A percentile compares a stretch with the other conserved stretches of the same genome.
Conservation (phyloP, 1,140 invertebrate species). For the Mactra quadrangularis region DNA sequence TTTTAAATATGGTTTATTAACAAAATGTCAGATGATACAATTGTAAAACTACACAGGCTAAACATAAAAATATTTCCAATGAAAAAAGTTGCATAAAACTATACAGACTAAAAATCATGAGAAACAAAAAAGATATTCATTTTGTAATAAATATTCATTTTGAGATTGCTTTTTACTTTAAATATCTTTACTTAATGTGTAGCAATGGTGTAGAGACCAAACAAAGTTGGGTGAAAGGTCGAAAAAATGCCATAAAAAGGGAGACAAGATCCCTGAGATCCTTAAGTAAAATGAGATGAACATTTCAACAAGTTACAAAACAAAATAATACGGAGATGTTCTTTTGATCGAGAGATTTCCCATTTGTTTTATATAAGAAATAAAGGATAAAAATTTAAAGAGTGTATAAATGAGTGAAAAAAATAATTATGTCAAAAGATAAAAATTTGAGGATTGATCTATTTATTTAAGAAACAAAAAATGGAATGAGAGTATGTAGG, state of each 20-base stretch:
- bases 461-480: too few species aligned
- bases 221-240: neutral
- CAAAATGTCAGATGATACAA: conserved; percentile 51
- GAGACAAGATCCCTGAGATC: conserved; percentile 36
- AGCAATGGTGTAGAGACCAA: neutral
- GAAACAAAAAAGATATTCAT: conserved; percentile 8
- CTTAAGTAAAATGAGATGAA: neutral
- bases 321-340: neutral
- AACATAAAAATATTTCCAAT: conserved; percentile 38
- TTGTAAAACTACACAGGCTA: conserved; percentile 53
- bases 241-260: conserved; percentile 29
- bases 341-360: neutral
- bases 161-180: neutral
- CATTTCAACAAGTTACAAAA: neutral
- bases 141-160: conserved; percentile 3
- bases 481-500: too few species aligned
- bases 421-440: neutral
- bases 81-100: conserved; percentile 54
- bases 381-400: neutral
- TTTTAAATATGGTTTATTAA: conserved; percentile 59
- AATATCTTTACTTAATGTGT: too few species aligned
- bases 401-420: neutral
- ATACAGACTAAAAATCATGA: conserved; percentile 49
- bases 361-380: neutral
- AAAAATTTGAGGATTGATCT: too few species aligned